Evolutionary conservation across 2,113 vertebrate genomes (phyloP), one percentile per base, ranked within the genome.

Genomic region (Cricetomys ansorgei): DNA sequence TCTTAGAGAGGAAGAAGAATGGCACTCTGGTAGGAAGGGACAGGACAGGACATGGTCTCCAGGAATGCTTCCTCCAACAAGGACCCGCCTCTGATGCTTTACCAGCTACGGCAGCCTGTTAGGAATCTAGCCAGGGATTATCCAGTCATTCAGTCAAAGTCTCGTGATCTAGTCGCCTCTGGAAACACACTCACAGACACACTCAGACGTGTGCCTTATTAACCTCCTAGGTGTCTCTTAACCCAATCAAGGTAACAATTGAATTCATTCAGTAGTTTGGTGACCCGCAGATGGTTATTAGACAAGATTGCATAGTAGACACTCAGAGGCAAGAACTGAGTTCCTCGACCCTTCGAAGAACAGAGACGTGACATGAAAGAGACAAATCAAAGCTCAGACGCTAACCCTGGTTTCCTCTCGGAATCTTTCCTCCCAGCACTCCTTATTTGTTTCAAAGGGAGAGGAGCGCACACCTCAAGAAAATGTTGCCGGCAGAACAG

Each of bases 391-490:
- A 29, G 70, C 65, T 40, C 11, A 4, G 9, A 5, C 16, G 55
- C 34, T 75, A 21, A 23, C 23, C 31, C 93, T 2, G 10, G 27
- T n/a, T 5, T 53, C 59, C 31, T 65, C 5, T 7, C 15, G 13
- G 17, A 3, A 7, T 21, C 73, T 53, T 53, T 27, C 4, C 62
- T 73, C 34, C 23, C 23, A 11, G 7, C 21, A 43, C 5, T 70
- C 40, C 40, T 57, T 53, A 1, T 43, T 37, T 50, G 29, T 59
- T 4, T 75, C 89, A 50, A 1, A 23, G 15, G 45, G n/a, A 16
- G n/a, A 75, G 16, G 16, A 0, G 0, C 0, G 11, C 11, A 3
- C 1, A 7, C 31, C 11, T 72, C 40, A 7, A 62, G 80, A 62
- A 83, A 62, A 83, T 43, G 80, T 64, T 27, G 25, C 95, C 43